Conservation (phyloP, 2,888 invertebrate species). For the Perdita meconis region DNA sequence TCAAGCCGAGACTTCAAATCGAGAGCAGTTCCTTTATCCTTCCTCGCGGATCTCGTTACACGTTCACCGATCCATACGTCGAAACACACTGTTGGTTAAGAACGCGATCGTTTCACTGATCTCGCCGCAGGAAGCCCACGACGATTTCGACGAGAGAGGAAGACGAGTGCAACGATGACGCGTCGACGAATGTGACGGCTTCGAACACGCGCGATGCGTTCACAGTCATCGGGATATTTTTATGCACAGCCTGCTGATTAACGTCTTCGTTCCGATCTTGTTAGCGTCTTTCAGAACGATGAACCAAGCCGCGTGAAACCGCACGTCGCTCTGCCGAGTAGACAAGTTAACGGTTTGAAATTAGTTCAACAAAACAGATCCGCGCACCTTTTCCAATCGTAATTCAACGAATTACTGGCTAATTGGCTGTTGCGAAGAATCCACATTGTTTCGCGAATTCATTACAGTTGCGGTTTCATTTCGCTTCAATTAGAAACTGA, state of each 20-base stretch:
- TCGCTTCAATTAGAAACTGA: background rate
- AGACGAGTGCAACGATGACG: background rate
- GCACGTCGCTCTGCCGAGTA: background rate
- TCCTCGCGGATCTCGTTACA: too few relatives aligned
- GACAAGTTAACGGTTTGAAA: too few relatives aligned
- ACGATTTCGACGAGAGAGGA: background rate
- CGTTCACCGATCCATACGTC: too few relatives aligned
- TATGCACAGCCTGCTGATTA: background rate
- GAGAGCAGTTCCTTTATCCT: too few relatives aligned
- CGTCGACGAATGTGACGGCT: background rate
- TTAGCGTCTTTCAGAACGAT: background rate
- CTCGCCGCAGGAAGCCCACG: too few relatives aligned
- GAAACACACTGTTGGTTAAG: too few relatives aligned
- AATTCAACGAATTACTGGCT: too few relatives aligned
- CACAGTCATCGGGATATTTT: background rate
- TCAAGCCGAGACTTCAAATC: background rate
- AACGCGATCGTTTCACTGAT: too few relatives aligned
- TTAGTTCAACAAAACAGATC: too few relatives aligned
- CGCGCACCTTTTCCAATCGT: too few relatives aligned
- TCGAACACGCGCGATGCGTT: background rate
- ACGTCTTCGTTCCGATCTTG: slow-evolving; percentile 4
- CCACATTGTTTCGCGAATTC: slow-evolving; percentile 24
- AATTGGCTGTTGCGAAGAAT: too few relatives aligned
- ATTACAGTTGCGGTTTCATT: slow-evolving; percentile 14
- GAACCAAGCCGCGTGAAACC: background rate